Percentiles rank a stretch among this genome's conserved stretches.
phyloP scores from a whole-genome alignment of 2,797 vertebrate species.

The Takifugu ocellatus region DNA sequence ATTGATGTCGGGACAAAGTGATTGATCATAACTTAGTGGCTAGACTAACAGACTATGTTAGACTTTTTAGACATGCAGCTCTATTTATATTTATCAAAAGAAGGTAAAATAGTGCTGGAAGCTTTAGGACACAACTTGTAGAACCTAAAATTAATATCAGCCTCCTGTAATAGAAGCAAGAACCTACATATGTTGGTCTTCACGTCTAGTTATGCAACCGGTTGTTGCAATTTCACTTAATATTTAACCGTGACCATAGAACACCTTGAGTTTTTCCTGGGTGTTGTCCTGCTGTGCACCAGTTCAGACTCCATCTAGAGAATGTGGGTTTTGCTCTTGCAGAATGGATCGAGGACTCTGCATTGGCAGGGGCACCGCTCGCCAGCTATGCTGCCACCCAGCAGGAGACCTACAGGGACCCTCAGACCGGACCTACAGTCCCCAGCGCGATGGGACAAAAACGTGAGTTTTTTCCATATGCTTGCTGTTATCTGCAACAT shows the following conservation, averaged over 20 bases:
- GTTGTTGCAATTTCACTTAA: no score
- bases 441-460: conserved; percentile 74
- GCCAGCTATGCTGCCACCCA: conserved; percentile 86
- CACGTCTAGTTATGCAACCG: no score
- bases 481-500: conserved; percentile 2
- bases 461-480: conserved; percentile 62
- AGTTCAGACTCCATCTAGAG: conserved; percentile 51
- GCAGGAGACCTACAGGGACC: conserved; percentile 89
- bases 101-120: conserved; percentile 3
- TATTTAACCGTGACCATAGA: neutral
- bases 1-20: conserved; percentile 40
- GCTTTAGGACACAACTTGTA: conserved; percentile 2
- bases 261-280: neutral
- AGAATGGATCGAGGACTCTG: conserved; percentile 96
- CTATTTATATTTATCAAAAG: conserved; percentile 1
- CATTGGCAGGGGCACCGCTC: conserved; percentile 83
- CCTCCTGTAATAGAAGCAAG: no score
- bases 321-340: conserved; percentile 67
- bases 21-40: conserved; percentile 41
- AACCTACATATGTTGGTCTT: no score
- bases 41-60: neutral
- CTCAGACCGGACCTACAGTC: conserved; percentile 68
- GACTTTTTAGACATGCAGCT: conserved; percentile 8
- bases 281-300: conserved; percentile 16
- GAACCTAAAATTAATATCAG: neutral